Conservation (phyloP, 2,113 vertebrate species). For the Halcyon senegalensis region DNA sequence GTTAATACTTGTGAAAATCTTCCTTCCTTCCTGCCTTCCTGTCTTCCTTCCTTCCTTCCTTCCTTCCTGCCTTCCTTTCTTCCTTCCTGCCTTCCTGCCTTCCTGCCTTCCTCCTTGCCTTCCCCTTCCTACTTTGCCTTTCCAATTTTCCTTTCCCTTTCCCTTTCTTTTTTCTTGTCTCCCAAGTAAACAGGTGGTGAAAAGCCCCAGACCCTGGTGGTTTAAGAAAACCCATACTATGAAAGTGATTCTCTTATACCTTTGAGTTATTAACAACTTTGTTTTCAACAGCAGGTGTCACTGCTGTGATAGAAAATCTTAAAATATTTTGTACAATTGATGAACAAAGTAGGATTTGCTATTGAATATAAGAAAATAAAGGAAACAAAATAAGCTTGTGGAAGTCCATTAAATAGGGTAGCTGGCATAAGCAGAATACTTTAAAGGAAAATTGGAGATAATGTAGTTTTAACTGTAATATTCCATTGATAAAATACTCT, state of each 20-base stretch:
- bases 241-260: neutral
- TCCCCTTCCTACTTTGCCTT: no score
- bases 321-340: neutral
- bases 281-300: constrained; percentile 66
- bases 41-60: no score
- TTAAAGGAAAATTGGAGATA: neutral
- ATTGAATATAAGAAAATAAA: neutral
- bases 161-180: neutral
- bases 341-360: neutral
- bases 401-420: neutral
- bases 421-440: neutral
- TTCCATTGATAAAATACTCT: neutral
- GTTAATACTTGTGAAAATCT: neutral
- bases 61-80: no score
- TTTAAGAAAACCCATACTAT: neutral
- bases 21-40: fast-evolving
- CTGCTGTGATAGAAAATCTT: constrained; percentile 40
- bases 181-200: neutral
- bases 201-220: neutral
- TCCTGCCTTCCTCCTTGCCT: no score
- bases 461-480: neutral
- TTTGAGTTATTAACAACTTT: neutral
- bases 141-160: no score
- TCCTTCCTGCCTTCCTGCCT: no score
- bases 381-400: neutral